These are phyloP conservation scores for Synergus itoensis DNA, from an alignment of 2,888 invertebrate species.

Conservation along the genomic window DNA sequence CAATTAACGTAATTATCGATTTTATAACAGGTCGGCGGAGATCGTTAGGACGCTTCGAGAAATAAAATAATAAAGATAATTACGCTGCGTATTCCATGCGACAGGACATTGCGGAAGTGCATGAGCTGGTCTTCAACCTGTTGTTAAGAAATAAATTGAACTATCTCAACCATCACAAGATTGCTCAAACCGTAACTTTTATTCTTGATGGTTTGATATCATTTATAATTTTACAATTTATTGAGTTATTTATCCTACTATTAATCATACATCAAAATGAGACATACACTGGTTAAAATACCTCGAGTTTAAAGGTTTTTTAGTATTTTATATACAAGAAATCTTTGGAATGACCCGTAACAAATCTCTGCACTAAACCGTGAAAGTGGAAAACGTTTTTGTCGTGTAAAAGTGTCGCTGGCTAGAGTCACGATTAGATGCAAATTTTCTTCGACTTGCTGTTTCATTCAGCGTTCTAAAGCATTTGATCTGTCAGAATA, in stretches of 20 bases:
- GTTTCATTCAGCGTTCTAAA: background rate
- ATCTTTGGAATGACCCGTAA: too few relatives aligned
- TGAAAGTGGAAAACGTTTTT: background rate
- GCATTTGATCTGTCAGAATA: constrained; percentile 11
- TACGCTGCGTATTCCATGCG: constrained; percentile 4
- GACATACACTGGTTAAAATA: too few relatives aligned
- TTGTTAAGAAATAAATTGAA: constrained; percentile 29
- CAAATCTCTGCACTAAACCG: background rate
- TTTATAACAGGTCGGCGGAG: constrained; percentile 31
- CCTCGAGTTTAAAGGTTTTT: too few relatives aligned
- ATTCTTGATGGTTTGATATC: background rate
- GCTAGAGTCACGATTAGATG: constrained; percentile 16
- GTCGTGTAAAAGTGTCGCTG: background rate
- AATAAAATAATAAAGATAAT: constrained; percentile 30
- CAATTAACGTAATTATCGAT: constrained; percentile 52
- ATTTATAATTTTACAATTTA: background rate
- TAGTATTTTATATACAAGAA: too few relatives aligned
- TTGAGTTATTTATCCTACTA: too few relatives aligned
- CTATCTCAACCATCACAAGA: constrained; percentile 20
- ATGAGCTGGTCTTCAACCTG: constrained; percentile 6
- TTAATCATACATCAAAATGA: too few relatives aligned
- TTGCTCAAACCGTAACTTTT: constrained; percentile 23
- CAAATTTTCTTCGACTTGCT: background rate
- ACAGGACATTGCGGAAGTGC: constrained; percentile 27
- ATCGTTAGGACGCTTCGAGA: background rate